Conservation (phyloP, 2,113 vertebrate genomes). For the Cnemophilus loriae region DNA sequence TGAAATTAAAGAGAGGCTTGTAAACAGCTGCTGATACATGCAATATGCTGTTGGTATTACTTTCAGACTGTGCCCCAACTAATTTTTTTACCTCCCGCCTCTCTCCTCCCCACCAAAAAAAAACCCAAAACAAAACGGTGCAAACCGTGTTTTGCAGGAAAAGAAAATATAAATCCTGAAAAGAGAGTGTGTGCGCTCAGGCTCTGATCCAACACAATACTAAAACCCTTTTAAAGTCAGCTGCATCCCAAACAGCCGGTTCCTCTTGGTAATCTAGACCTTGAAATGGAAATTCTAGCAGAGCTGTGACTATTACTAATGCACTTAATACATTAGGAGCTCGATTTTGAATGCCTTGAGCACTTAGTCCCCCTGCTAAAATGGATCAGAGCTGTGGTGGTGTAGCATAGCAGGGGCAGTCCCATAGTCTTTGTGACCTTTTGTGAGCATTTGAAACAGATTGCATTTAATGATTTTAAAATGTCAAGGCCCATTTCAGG, state of each 20-base stretch:
- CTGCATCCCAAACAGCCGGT: neutral
- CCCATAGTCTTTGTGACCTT: slow-evolving; percentile 37
- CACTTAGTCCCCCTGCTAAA: slow-evolving; percentile 31
- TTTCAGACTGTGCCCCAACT: neutral
- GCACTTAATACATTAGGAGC: slow-evolving; percentile 48
- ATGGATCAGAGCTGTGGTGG: neutral
- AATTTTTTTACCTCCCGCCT: neutral
- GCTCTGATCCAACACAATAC: neutral
- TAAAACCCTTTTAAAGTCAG: slow-evolving; percentile 5
- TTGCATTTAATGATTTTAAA: slow-evolving; percentile 54
- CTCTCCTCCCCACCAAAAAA: too few relatives aligned
- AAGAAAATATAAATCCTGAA: neutral
- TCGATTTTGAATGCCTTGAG: slow-evolving; percentile 47
- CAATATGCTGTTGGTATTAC: neutral
- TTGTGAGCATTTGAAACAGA: slow-evolving; percentile 43
- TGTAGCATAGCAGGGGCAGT: neutral
- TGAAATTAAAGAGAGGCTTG: slow-evolving; percentile 32
- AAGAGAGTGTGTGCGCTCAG: neutral
- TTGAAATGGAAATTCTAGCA: slow-evolving; percentile 51
- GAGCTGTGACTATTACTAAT: slow-evolving; percentile 44
- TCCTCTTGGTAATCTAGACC: neutral
- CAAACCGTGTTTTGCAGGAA: neutral
- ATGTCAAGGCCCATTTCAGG: slow-evolving; percentile 34
- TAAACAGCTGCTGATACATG: neutral
- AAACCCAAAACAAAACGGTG: neutral